These are phyloP conservation scores for Sarcophilus harrisii DNA, from an alignment of 2,797 vertebrate genomes.

Conservation along the genomic window DNA sequence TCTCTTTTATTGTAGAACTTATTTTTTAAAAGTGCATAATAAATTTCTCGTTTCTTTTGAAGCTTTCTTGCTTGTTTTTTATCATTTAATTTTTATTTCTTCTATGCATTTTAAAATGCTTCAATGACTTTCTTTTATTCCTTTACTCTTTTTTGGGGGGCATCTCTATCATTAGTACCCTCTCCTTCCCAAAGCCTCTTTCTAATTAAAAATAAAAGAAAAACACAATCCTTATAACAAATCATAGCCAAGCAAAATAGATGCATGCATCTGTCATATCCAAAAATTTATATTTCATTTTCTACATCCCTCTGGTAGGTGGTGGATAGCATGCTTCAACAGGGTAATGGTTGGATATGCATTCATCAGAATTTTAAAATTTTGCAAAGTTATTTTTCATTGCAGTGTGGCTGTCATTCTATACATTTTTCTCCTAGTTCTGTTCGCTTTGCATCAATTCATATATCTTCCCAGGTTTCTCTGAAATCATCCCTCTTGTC, in stretches of 20 bases:
- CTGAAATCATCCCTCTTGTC: not conserved
- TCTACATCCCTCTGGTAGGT: not conserved
- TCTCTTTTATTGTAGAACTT: not conserved
- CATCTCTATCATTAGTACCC: not conserved
- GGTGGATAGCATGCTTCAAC: not conserved
- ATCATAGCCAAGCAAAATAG: not conserved
- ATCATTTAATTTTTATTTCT: not conserved
- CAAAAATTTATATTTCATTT: not conserved
- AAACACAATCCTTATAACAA: not conserved
- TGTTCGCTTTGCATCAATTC: not conserved
- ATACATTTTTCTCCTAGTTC: not conserved
- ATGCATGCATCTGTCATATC: not conserved
- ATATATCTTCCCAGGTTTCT: not conserved
- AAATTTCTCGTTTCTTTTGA: not conserved
- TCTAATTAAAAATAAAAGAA: not conserved
- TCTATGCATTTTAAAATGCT: not conserved
- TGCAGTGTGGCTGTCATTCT: not conserved
- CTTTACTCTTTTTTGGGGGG: not conserved
- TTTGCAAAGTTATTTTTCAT: not conserved
- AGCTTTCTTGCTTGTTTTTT: not conserved
- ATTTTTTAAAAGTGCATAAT: not conserved
- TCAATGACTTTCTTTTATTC: not conserved
- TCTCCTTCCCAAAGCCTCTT: not conserved
- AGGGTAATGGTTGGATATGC: not conserved
- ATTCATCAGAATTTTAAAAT: not conserved